Base-by-base conservation (phyloP, 2,888 invertebrate genomes). In the Orthonevra nobilis region DNA sequence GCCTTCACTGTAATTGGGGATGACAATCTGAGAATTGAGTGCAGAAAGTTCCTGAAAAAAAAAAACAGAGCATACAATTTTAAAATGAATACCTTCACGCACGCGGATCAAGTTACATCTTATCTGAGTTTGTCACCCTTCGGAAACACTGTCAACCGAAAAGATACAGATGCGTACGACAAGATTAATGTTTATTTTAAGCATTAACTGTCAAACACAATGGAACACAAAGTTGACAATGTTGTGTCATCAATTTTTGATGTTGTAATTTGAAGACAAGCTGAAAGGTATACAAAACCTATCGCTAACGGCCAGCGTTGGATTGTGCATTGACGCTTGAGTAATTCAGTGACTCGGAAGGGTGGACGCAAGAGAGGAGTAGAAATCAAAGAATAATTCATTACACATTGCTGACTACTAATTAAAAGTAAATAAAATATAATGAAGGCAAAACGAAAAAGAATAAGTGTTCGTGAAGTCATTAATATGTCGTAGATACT, bases 181-280 rank as follows among this genome's bases (percentile, higher is more conserved):
- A 73, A 61, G 79, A 79, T 79, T 61, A 73, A 72, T 79, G 73
- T 79, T 79, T 79, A 73, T 68, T 73, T 68, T 56, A 73, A 68
- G 36, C 60, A 61, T 79, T 79, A 73, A 42, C 72, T 60, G 72
- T 66, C 72, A 38, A 48, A 40, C 26, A 64, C 48, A 73, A 56
- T 58, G 50, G 50, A 12, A 42, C 36, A 52, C 44, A 26, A 44
- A 54, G 44, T 50, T 73, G 72, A 79, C 72, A 72, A 60, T 72
- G 60, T 54, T 79, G 48, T 72, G 73, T 73, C 73, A 68, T 60
- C 66, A 79, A 46, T 48, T 60, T 61, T 73, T 79, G 66, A 72
- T 79, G n/a, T n/a, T n/a, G 61, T 61, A 38, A 60, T 64, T 66
- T 44, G 38, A 46, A 32, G 38, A 40, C 7, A 46, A 14, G 30